Conservation (phyloP, 1,140 invertebrate genomes). For the Matsumurasca onukii region DNA sequence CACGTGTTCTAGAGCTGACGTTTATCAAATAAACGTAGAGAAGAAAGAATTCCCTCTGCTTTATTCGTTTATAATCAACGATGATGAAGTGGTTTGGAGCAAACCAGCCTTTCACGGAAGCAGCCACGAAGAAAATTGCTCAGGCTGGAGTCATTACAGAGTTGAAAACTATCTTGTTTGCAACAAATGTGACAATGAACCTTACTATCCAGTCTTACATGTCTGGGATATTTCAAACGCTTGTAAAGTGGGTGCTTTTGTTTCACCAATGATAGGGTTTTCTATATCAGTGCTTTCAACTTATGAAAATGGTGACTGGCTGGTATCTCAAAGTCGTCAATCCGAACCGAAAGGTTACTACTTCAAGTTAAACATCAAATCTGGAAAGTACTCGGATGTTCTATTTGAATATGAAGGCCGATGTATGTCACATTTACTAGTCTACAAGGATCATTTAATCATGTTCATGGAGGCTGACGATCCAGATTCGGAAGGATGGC, state of each 20-base stretch:
- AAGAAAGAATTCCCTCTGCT: not conserved
- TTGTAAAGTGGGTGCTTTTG: not conserved
- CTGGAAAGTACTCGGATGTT: not conserved
- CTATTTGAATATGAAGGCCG: not conserved
- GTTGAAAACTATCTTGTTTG: not conserved
- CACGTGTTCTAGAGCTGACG: not conserved
- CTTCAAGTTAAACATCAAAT: not conserved
- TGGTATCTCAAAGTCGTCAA: not conserved
- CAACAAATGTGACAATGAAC: not conserved
- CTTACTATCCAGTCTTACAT: too few species aligned
- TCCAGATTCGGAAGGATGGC: not conserved
- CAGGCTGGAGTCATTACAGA: not conserved
- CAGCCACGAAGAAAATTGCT: not conserved
- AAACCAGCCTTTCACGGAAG: not conserved
- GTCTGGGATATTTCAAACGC: not conserved
- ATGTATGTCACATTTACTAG: not conserved
- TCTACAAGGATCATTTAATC: not conserved
- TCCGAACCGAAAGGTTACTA: not conserved
- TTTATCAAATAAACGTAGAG: not conserved
- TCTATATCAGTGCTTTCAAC: not conserved
- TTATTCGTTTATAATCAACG: not conserved
- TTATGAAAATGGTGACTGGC: not conserved
- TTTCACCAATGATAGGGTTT: not conserved
- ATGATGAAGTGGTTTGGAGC: not conserved
- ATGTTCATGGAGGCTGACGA: not conserved